Percentiles rank a stretch among this genome's conserved stretches.
These are phyloP conservation scores for Panthera leo DNA, from an alignment of 2,113 vertebrate species.

Conservation along the genomic window DNA sequence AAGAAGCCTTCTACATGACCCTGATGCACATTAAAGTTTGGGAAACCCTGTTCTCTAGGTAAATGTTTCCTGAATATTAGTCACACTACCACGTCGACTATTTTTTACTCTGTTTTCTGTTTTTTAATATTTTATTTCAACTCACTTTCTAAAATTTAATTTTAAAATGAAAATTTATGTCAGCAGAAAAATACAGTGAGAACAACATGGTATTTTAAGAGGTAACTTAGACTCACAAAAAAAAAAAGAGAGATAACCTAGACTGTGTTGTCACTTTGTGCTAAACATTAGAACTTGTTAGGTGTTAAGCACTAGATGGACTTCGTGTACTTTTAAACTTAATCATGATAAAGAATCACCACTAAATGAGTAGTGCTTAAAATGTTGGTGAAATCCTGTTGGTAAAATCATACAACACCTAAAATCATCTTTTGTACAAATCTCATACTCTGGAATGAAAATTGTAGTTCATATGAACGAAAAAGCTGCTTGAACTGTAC, in stretches of 20 bases:
- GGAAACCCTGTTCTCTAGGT: constrained; percentile 34
- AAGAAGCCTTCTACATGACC: background rate
- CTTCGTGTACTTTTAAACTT: background rate
- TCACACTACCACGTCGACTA: background rate
- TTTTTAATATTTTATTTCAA: background rate
- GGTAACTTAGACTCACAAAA: background rate
- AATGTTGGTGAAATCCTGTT: constrained; percentile 37
- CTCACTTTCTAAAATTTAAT: constrained; percentile 30
- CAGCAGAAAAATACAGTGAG: background rate
- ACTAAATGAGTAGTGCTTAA: background rate
- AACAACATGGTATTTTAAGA: background rate
- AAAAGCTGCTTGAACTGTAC: background rate
- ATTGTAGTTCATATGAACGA: background rate
- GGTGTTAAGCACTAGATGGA: background rate
- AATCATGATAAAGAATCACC: constrained; percentile 3
- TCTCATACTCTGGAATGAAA: background rate
- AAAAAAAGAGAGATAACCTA: background rate
- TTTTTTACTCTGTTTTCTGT: background rate
- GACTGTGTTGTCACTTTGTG: background rate
- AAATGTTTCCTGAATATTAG: background rate
- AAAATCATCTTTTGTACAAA: constrained; percentile 5
- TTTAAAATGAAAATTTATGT: constrained; percentile 22
- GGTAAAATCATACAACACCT: background rate
- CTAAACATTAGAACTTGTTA: constrained; percentile 22
- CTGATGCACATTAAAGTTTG: background rate